A percentile compares a stretch with the other conserved stretches of the same genome.
These are phyloP conservation scores for Crematogaster levior DNA, from an alignment of 2,888 invertebrate species.

Conservation along the genomic window DNA sequence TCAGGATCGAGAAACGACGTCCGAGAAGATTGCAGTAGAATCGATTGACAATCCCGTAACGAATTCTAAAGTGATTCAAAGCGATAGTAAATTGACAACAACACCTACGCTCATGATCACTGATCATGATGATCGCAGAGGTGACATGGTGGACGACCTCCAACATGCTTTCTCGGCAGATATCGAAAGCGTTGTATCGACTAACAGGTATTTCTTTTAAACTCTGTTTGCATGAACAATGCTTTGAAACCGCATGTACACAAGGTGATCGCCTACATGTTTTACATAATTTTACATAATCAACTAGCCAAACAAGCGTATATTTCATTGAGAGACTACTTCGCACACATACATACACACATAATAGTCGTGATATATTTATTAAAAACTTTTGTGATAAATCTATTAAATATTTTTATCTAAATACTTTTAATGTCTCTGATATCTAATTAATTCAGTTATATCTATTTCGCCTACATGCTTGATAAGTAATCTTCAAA, in stretches of 20 bases:
- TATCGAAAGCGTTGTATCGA: background rate
- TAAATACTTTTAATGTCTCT: background rate
- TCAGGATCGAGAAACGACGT: background rate
- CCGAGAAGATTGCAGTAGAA: background rate
- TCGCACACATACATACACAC: too few relatives aligned
- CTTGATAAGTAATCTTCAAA: background rate
- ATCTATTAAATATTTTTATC: background rate
- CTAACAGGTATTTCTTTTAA: slow-evolving; percentile 55
- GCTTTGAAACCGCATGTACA: background rate
- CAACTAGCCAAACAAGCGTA: background rate
- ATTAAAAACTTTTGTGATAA: too few relatives aligned
- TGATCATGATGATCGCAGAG: slow-evolving; percentile 10
- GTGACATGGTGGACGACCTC: slow-evolving; percentile 15
- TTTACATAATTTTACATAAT: slow-evolving; percentile 7
- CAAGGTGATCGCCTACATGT: background rate
- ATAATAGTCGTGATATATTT: background rate
- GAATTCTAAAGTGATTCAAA: slow-evolving; percentile 22
- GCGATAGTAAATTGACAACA: slow-evolving; percentile 48
- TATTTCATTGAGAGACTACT: background rate
- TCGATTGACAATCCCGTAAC: slow-evolving; percentile 2
- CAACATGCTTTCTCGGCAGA: slow-evolving; percentile 30
- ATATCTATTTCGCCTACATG: background rate
- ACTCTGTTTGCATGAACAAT: background rate
- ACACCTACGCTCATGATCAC: slow-evolving; percentile 45
- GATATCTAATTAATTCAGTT: background rate